These are phyloP conservation scores for Operophtera brumata DNA, from an alignment of 2,888 invertebrate genomes.

Conservation along the genomic window DNA sequence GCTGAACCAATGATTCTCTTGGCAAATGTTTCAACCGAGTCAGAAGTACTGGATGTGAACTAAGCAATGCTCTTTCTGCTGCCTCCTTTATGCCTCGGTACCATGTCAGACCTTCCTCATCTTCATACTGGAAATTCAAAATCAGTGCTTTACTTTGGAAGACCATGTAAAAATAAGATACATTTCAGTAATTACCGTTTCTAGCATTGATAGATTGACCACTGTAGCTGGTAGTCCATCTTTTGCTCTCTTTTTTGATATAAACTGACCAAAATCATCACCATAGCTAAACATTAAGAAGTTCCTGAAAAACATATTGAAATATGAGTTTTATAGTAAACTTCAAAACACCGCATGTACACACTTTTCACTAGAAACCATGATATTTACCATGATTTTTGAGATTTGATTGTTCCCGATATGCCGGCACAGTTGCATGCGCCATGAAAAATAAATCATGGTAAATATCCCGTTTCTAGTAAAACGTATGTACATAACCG, in stretches of 20 bases:
- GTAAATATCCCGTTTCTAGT: too few relatives aligned
- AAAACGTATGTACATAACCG: too few relatives aligned
- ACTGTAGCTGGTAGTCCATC: conserved; percentile 17
- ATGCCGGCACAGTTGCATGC: too few relatives aligned
- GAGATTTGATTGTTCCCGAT: too few relatives aligned
- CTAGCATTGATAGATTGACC: conserved; percentile 16
- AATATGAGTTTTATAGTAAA: background rate
- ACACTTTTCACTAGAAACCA: too few relatives aligned
- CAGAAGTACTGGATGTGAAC: conserved; percentile 9
- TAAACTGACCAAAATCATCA: conserved; percentile 5
- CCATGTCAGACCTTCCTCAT: conserved; percentile 14
- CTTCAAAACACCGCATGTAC: too few relatives aligned
- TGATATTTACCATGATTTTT: too few relatives aligned
- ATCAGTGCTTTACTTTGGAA: background rate
- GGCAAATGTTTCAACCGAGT: conserved; percentile 7
- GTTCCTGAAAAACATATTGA: conserved; percentile 1
- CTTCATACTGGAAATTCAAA: conserved; percentile 1
- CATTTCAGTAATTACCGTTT: conserved; percentile 9
- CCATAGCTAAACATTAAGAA: conserved; percentile 18
- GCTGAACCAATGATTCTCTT: conserved; percentile 9
- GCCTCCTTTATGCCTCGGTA: conserved; percentile 13
- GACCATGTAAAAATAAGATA: too few relatives aligned
- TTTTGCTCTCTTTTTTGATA: conserved; percentile 11
- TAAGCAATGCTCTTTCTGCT: conserved; percentile 4
- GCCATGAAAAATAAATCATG: too few relatives aligned